A percentile compares a stretch with the other conserved stretches of the same genome.
Conservation (phyloP, 1,140 invertebrate species). For the Neuroterus valhalla region DNA sequence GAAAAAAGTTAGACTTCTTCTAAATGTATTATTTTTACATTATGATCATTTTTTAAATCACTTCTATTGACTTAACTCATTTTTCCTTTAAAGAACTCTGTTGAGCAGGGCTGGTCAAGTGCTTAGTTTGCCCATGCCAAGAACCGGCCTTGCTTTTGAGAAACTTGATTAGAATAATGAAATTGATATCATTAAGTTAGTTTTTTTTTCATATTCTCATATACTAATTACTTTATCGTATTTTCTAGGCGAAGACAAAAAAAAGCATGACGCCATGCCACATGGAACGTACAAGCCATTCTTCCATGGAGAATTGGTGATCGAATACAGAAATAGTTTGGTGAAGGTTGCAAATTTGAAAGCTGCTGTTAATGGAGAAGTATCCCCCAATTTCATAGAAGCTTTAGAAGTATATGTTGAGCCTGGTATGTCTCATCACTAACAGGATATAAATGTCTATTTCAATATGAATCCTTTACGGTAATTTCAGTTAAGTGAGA, state of each 20-base stretch:
- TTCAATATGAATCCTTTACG: too few relatives aligned
- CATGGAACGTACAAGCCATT: constrained; percentile 62
- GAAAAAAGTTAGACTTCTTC: constrained; percentile 44
- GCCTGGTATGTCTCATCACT: constrained; percentile 54
- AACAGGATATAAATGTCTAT: too few relatives aligned
- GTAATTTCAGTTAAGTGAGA: too few relatives aligned
- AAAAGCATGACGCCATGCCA: constrained; percentile 59
- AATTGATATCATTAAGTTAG: neutral
- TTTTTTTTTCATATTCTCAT: constrained; percentile 12
- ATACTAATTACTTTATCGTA: constrained; percentile 15
- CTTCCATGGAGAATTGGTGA: constrained; percentile 59
- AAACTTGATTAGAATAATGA: neutral
- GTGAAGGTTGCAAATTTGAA: constrained; percentile 55
- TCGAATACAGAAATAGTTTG: constrained; percentile 60
- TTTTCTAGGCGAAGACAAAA: constrained; percentile 40
- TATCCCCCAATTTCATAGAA: constrained; percentile 39
- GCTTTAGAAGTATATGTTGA: constrained; percentile 58
- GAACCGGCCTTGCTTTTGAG: too few relatives aligned
- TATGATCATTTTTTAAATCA: neutral
- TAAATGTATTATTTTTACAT: neutral
- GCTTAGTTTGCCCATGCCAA: too few relatives aligned
- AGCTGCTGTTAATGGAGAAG: constrained; percentile 46
- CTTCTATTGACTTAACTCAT: too few relatives aligned
- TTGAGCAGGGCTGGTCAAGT: too few relatives aligned
- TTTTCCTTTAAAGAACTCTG: too few relatives aligned